These are phyloP conservation scores for Eospalax fontanierii DNA, from an alignment of 2,797 vertebrate genomes.

Conservation along the genomic window DNA sequence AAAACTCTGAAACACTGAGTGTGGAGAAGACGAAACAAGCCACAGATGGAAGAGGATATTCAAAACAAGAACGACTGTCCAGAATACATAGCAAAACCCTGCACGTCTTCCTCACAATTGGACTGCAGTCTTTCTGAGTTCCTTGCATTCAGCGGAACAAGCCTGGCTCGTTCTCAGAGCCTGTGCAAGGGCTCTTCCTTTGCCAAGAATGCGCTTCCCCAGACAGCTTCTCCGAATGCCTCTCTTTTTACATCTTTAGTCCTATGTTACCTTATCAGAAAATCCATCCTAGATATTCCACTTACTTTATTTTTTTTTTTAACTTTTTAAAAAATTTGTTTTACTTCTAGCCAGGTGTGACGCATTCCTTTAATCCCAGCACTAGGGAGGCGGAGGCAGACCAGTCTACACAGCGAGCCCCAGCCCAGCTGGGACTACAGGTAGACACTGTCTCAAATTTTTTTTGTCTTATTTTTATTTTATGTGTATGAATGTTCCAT, in stretches of 20 bases:
- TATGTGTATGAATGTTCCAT: background rate
- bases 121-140: background rate
- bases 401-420: too few species aligned
- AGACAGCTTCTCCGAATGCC: background rate
- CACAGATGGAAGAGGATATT: too few species aligned
- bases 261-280: background rate
- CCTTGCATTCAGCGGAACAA: background rate
- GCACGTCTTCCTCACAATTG: background rate
- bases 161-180: background rate
- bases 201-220: background rate
- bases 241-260: background rate
- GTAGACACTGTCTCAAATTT: too few species aligned
- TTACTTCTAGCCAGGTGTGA: too few species aligned
- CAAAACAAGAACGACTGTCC: background rate
- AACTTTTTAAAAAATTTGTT: too few species aligned
- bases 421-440: too few species aligned
- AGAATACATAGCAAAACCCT: background rate
- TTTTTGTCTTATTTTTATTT: background rate
- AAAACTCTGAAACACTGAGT: too few species aligned
- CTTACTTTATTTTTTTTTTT: too few species aligned
- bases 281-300: background rate
- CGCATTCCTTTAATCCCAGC: too few species aligned
- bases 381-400: too few species aligned
- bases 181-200: background rate
- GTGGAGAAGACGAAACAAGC: too few species aligned